These are phyloP conservation scores for Spermophilus dauricus DNA, from an alignment of 2,113 vertebrate species.

Conservation along the genomic window DNA sequence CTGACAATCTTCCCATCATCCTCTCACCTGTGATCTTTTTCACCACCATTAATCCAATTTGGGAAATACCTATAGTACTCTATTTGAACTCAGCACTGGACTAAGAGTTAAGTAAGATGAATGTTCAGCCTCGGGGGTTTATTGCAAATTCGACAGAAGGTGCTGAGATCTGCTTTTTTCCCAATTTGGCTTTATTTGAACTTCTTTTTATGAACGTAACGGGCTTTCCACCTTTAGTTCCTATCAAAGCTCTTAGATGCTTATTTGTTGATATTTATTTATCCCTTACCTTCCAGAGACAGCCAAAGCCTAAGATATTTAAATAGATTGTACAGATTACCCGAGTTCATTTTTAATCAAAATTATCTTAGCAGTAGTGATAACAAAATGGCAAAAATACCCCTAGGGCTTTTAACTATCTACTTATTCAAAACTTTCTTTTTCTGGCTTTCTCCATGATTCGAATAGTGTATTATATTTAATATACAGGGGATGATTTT, in stretches of 20 bases:
- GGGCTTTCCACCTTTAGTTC: conserved; percentile 54
- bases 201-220: conserved; percentile 54
- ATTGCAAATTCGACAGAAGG: conserved; percentile 59
- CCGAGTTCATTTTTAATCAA: conserved; percentile 52
- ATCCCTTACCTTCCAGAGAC: conserved; percentile 61
- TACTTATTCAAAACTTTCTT: conserved; percentile 60
- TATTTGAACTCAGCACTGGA: background rate
- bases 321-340: conserved; percentile 23
- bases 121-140: background rate
- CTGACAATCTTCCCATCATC: background rate
- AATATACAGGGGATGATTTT: background rate
- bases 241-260: conserved; percentile 44
- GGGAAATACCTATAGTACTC: background rate
- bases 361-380: background rate
- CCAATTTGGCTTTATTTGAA: conserved; percentile 22
- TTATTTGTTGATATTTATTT: conserved; percentile 69
- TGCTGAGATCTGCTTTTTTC: conserved; percentile 64
- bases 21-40: conserved; percentile 8
- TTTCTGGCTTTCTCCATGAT: background rate
- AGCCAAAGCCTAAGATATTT: conserved; percentile 64
- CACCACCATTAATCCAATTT: conserved; percentile 35
- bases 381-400: conserved; percentile 53
- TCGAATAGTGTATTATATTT: conserved; percentile 21
- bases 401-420: background rate
- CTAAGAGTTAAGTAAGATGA: conserved; percentile 44